Evolutionary conservation across 1,140 invertebrate species (phyloP), one percentile per base, ranked within the genome.

Genomic region (Sesamia nonagrioides): DNA sequence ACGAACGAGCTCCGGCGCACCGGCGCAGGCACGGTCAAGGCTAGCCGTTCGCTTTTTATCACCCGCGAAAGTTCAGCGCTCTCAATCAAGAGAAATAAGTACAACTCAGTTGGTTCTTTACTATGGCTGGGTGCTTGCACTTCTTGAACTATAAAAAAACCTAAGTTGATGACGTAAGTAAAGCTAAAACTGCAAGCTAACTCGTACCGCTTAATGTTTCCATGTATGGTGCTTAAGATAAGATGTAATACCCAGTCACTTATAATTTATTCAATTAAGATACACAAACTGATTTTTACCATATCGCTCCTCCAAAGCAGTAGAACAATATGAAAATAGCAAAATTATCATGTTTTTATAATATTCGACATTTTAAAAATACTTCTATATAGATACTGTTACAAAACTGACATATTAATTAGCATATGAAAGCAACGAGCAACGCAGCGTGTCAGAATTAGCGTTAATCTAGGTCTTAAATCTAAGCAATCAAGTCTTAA

Each of bases 1-100:
- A 75, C 73, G 73, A 69, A 69, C 63, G 27, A 63, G 73, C 27
- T 50, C 50, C 71, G 71, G 42, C 37, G 50, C 69, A 27, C 17
- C 63, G 73, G 72, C 84, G 17, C 18, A 18, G 1, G 50, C 79
- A 74, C 83, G 83, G 83, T 84, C 83, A 84, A 84, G 83, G 80
- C 80, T 82, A 80, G 61, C 78, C 72, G 80, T 76, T 78, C 80
- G 80, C 75, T 80, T 84, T 82, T 81, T 84, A 84, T 80, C 54
- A 68, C 40, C 74, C 78, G 78, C 71, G 52, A 78, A 79, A 84
- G 82, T 84, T 81, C 82, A 84, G 48, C 80, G 82, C 66, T 79
- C 79, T 79, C 74, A 52, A 71, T 71, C 37, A 74, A 77, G 54
- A 21, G 76, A 78, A 63, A 71, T 78, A 75, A 75, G 56, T 61